These are phyloP conservation scores for Paratrypauchen microcephalus DNA, from an alignment of 2,797 vertebrate genomes.

Conservation along the genomic window DNA sequence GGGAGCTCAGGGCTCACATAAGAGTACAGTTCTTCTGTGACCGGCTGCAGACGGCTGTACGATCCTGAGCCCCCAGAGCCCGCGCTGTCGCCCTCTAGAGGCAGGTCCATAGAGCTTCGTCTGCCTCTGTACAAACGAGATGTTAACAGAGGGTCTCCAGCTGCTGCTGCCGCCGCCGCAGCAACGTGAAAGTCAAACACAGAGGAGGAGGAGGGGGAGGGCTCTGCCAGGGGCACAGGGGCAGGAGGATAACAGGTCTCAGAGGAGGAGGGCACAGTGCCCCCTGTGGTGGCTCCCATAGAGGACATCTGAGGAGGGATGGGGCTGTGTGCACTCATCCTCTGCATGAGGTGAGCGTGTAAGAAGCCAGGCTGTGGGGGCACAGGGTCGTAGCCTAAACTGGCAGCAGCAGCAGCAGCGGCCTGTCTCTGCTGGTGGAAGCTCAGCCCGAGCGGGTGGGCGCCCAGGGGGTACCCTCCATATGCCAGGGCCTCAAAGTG, in stretches of 20 bases:
- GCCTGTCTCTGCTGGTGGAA: constrained; percentile 82
- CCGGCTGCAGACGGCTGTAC: constrained; percentile 89
- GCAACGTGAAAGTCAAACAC: constrained; percentile 92
- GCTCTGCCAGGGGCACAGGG: constrained; percentile 81
- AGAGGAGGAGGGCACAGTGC: constrained; percentile 54
- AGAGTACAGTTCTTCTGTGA: constrained; percentile 88
- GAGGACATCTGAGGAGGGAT: constrained; percentile 76
- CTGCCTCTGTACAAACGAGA: constrained; percentile 82
- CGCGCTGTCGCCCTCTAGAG: constrained; percentile 80
- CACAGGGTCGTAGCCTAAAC: constrained; percentile 82
- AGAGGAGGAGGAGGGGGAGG: constrained; percentile 65
- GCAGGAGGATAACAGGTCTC: constrained; percentile 76
- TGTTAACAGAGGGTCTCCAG: constrained; percentile 66
- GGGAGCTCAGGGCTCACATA: constrained; percentile 83
- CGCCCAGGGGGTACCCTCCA: constrained; percentile 77
- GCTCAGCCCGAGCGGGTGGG: constrained; percentile 82
- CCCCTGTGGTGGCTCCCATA: constrained; percentile 64
- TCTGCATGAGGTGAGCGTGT: constrained; percentile 84
- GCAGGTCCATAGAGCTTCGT: constrained; percentile 87
- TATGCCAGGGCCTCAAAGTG: constrained; percentile 88
- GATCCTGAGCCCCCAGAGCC: constrained; percentile 72
- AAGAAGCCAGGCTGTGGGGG: constrained; percentile 82
- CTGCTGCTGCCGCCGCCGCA: constrained; percentile 75
- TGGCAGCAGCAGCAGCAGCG: constrained; percentile 71
- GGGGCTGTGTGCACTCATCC: constrained; percentile 83